These are phyloP conservation scores for Papilio helenus DNA, from an alignment of 1,140 invertebrate genomes.

Conservation along the genomic window DNA sequence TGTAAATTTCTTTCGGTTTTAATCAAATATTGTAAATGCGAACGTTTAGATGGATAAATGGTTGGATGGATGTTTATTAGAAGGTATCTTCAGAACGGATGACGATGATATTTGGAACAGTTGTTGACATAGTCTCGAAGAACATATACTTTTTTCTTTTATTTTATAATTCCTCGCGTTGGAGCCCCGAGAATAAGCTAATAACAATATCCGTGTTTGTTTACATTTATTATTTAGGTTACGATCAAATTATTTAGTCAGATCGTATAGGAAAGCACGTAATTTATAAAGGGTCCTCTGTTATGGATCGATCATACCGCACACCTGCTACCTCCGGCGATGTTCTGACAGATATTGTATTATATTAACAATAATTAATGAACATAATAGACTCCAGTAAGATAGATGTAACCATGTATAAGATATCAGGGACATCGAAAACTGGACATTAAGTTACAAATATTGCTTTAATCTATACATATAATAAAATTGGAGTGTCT, in stretches of 20 bases:
- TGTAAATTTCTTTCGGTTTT: too few relatives aligned
- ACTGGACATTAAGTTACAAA: neutral
- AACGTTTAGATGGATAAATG: too few relatives aligned
- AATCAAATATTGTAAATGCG: too few relatives aligned
- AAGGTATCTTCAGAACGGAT: too few relatives aligned
- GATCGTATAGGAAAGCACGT: neutral
- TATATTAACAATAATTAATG: conserved; percentile 14
- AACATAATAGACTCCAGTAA: neutral
- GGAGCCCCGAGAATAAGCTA: too few relatives aligned
- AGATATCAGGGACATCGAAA: neutral
- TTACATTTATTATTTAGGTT: conserved; percentile 27
- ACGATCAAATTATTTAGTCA: neutral
- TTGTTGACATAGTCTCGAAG: too few relatives aligned
- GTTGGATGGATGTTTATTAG: too few relatives aligned
- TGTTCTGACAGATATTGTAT: conserved; percentile 13
- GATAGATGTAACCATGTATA: neutral
- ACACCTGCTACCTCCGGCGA: conserved; percentile 22
- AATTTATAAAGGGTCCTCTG: conserved; percentile 5
- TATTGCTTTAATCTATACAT: too few relatives aligned
- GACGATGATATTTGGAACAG: too few relatives aligned
- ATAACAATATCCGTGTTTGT: neutral
- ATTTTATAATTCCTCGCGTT: too few relatives aligned
- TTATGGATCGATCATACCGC: neutral
- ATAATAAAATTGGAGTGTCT: too few relatives aligned
- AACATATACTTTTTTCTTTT: too few relatives aligned